These are phyloP conservation scores for Andrena camellia DNA, from an alignment of 2,888 invertebrate species.

Conservation along the genomic window DNA sequence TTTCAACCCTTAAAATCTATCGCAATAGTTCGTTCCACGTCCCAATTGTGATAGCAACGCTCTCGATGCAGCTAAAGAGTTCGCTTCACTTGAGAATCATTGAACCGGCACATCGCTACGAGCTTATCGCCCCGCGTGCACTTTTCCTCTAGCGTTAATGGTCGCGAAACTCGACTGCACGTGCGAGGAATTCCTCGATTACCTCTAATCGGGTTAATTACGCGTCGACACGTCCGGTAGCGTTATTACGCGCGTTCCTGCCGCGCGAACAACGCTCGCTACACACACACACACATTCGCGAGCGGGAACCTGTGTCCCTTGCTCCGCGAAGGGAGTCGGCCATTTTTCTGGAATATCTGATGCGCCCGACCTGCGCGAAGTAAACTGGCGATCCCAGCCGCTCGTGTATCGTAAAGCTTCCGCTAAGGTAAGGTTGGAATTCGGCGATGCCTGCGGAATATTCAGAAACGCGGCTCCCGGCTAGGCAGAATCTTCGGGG, in stretches of 20 bases:
- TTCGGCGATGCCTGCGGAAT: constrained; percentile 61
- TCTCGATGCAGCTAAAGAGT: neutral
- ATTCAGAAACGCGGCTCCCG: constrained; percentile 56
- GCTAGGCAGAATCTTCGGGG: constrained; percentile 47
- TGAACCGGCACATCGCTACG: neutral
- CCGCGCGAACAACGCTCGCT: constrained; percentile 12
- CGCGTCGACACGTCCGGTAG: neutral
- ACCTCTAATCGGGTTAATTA: constrained; percentile 24
- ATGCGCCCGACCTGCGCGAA: constrained; percentile 56
- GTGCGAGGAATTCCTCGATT: constrained; percentile 3
- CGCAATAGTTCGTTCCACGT: no score
- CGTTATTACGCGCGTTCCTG: constrained; percentile 5
- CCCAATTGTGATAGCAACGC: no score
- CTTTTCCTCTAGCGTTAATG: constrained; percentile 22
- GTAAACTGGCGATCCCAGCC: constrained; percentile 39
- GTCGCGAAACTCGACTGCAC: neutral
- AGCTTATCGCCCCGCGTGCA: constrained; percentile 9
- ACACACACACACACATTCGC: constrained; percentile 3
- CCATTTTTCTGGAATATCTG: constrained; percentile 52
- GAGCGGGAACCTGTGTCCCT: constrained; percentile 42
- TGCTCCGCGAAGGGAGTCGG: neutral
- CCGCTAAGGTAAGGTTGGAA: constrained; percentile 42
- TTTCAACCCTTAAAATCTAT: no score
- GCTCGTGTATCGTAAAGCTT: constrained; percentile 57
- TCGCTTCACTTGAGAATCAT: neutral